Conservation (phyloP, 2,113 vertebrate genomes). For the Mormoops blainvillei region DNA sequence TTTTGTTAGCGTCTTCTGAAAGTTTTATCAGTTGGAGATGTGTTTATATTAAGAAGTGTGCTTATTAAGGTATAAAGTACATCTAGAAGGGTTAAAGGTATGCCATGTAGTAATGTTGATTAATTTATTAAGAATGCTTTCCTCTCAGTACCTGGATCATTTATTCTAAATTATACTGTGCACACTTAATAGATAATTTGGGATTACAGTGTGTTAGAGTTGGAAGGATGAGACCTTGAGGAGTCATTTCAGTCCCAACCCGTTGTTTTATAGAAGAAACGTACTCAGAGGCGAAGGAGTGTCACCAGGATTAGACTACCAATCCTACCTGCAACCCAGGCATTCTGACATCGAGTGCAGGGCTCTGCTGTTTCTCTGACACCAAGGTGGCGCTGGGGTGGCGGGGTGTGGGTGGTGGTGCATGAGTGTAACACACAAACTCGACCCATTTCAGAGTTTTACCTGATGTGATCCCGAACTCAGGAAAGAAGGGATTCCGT, state of each 20-base stretch:
- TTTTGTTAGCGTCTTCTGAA: background rate
- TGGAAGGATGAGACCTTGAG: background rate
- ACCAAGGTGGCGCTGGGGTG: background rate
- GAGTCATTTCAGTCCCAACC: background rate
- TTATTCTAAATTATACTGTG: background rate
- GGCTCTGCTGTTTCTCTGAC: background rate
- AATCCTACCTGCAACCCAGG: background rate
- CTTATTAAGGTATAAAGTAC: background rate
- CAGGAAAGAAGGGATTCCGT: background rate
- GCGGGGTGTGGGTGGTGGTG: background rate
- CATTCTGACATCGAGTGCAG: accelerated
- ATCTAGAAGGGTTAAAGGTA: background rate
- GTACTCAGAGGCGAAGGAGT: background rate
- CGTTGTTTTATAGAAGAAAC: background rate
- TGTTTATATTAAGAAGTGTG: background rate
- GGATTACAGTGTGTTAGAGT: background rate
- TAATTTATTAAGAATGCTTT: background rate
- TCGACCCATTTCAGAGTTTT: background rate
- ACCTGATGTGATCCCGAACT: background rate
- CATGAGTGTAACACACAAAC: background rate
- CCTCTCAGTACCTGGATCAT: background rate
- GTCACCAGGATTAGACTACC: background rate
- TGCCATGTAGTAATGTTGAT: no score
- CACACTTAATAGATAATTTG: background rate
- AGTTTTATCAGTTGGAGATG: background rate